A percentile compares a stretch with the other conserved stretches of the same genome.
These are phyloP conservation scores for Cynaeus angustus DNA, from an alignment of 2,888 invertebrate genomes.

Conservation along the genomic window DNA sequence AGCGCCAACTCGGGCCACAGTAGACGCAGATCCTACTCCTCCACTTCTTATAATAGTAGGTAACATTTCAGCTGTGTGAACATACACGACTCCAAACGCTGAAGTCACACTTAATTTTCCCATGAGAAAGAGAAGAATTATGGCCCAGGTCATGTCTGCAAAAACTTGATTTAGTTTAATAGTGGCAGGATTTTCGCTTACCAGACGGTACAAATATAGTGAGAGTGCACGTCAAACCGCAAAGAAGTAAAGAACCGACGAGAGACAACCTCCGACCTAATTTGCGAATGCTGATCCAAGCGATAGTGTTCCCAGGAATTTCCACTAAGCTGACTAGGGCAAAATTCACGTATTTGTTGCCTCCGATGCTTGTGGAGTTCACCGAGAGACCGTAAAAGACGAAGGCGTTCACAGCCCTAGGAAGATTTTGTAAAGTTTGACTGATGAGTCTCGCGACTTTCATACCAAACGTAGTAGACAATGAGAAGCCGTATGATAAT, in stretches of 20 bases:
- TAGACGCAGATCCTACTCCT: conserved; percentile 77
- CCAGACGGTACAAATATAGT: conserved; percentile 74
- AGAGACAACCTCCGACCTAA: conserved; percentile 74
- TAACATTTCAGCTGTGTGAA: conserved; percentile 76
- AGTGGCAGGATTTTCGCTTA: conserved; percentile 54
- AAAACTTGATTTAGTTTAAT: conserved; percentile 19
- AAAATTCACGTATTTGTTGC: conserved; percentile 81
- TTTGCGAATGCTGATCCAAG: conserved; percentile 73
- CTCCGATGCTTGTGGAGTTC: conserved; percentile 78
- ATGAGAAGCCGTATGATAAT: conserved; percentile 71
- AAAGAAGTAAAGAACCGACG: conserved; percentile 72
- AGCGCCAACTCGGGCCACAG: conserved; percentile 76
- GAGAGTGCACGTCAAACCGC: conserved; percentile 73
- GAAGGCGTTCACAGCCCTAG: conserved; percentile 78
- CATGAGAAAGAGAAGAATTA: conserved; percentile 75
- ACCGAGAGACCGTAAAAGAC: conserved; percentile 81
- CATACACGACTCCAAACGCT: conserved; percentile 78
- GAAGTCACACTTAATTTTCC: conserved; percentile 80
- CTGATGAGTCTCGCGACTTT: neutral
- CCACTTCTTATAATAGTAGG: conserved; percentile 75
- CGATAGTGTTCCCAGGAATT: conserved; percentile 76
- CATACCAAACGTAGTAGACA: conserved; percentile 74
- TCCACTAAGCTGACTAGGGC: conserved; percentile 76
- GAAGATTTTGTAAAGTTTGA: neutral
- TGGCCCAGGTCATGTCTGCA: conserved; percentile 73